phyloP scores from a whole-genome alignment of 2,797 vertebrate species.

The Mionectes olivaceus region DNA sequence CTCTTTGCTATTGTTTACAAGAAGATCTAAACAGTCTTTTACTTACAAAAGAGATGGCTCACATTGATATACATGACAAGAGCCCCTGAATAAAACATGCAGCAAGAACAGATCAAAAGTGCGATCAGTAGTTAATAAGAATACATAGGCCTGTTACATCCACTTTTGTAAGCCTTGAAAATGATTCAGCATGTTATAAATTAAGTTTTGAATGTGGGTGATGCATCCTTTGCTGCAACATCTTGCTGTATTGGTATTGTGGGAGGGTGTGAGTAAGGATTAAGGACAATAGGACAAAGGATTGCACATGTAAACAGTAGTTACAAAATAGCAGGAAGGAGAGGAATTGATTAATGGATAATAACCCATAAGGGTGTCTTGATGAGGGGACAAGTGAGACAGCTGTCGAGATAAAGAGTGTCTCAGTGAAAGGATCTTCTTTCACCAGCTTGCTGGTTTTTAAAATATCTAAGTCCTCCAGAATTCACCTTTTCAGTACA shows the following conservation, averaged over 20 bases:
- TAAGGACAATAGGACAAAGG: conserved; percentile 35
- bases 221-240: not conserved
- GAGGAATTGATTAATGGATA: not conserved
- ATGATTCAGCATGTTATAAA: conserved; percentile 12
- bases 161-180: conserved; percentile 40
- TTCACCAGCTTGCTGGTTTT: not conserved
- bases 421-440: not conserved
- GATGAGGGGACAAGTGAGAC: not conserved
- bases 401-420: not conserved
- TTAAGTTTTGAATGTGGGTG: conserved; percentile 27
- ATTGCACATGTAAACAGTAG: not conserved
- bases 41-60: conserved; percentile 42
- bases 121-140: conserved; percentile 32
- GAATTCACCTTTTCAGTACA: not conserved
- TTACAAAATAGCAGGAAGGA: conserved; percentile 15
- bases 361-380: not conserved
- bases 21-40: conserved; percentile 18
- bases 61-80: not conserved
- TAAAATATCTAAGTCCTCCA: not conserved
- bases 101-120: not conserved
- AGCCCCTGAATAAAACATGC: conserved; percentile 29
- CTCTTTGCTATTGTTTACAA: conserved; percentile 12
- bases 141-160: not conserved
- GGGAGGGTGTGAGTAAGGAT: not conserved
- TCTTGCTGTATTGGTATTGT: conserved; percentile 7